Percentiles rank a stretch among this genome's conserved stretches.
Conservation (phyloP, 2,113 vertebrate genomes). For the Lichenostomus cassidix region DNA sequence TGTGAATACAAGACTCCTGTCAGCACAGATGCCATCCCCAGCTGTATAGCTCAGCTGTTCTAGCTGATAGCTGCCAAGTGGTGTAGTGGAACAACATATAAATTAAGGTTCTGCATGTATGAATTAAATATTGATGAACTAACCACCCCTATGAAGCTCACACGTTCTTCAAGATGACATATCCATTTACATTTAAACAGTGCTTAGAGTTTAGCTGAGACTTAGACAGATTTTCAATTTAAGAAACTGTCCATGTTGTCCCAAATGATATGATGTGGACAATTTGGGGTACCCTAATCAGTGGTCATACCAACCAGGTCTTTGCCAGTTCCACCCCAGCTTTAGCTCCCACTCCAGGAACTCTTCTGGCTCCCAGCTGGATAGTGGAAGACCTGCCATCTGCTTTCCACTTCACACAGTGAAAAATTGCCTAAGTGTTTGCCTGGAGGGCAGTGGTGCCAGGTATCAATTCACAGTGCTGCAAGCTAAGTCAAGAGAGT, state of each 20-base stretch:
- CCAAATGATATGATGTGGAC: not conserved
- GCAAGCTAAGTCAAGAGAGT: not conserved
- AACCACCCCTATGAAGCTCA: not conserved
- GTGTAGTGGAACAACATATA: not conserved
- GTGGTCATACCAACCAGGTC: not conserved
- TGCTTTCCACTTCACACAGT: not conserved
- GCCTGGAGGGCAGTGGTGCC: not conserved
- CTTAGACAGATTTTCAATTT: not conserved
- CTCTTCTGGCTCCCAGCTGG: not conserved
- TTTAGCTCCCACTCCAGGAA: not conserved
- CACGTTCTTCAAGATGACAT: not conserved
- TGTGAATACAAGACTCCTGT: not conserved
- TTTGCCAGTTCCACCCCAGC: not conserved
- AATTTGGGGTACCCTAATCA: not conserved
- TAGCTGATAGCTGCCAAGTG: conserved; percentile 12
- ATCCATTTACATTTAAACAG: not conserved
- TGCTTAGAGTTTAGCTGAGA: not conserved
- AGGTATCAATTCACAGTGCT: not conserved
- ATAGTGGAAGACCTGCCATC: not conserved
- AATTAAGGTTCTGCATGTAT: not conserved
- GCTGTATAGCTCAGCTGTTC: conserved; percentile 9
- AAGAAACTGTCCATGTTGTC: not conserved
- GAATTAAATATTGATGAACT: conserved; percentile 1
- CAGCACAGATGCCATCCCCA: conserved; percentile 17
- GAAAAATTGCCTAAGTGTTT: not conserved